Evolutionary conservation across 2,888 invertebrate species (phyloP).

Genomic region (Galeruca laticollis): DNA sequence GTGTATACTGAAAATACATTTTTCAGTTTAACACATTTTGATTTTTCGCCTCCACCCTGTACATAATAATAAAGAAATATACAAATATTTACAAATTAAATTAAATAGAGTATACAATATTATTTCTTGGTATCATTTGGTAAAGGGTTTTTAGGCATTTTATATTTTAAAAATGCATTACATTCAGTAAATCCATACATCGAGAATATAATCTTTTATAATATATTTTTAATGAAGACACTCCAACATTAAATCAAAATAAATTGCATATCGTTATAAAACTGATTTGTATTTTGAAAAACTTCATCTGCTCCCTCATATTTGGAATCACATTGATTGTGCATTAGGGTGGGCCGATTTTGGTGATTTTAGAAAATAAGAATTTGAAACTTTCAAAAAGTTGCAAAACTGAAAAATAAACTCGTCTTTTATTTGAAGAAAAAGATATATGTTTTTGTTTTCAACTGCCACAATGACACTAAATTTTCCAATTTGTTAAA

Average conservation of each 20-base stretch:
- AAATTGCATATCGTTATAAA: too few species aligned
- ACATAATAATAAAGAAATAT: conserved; percentile 34
- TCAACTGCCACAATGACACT: too few species aligned
- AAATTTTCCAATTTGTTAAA: too few species aligned
- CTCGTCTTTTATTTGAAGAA: too few species aligned
- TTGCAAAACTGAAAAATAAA: too few species aligned
- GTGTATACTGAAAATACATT: not conserved
- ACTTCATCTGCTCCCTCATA: too few species aligned
- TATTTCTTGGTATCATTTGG: conserved; percentile 45
- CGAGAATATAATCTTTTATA: conserved; percentile 21
- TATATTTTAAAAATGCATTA: conserved; percentile 31
- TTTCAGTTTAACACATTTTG: not conserved
- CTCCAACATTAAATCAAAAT: conserved; percentile 2
- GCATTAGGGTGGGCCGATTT: too few species aligned
- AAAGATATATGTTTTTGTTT: too few species aligned
- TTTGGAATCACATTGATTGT: too few species aligned
- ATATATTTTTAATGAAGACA: conserved; percentile 26
- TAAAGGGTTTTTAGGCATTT: conserved; percentile 42
- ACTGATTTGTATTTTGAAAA: too few species aligned
- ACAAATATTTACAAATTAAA: conserved; percentile 47
- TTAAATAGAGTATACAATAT: conserved; percentile 33
- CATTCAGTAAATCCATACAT: conserved; percentile 33
- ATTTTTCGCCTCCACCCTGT: not conserved
- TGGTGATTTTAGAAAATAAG: too few species aligned
- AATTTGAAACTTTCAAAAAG: too few species aligned